These are phyloP conservation scores for Hyles vespertilio DNA, from an alignment of 1,140 invertebrate species.

Conservation along the genomic window DNA sequence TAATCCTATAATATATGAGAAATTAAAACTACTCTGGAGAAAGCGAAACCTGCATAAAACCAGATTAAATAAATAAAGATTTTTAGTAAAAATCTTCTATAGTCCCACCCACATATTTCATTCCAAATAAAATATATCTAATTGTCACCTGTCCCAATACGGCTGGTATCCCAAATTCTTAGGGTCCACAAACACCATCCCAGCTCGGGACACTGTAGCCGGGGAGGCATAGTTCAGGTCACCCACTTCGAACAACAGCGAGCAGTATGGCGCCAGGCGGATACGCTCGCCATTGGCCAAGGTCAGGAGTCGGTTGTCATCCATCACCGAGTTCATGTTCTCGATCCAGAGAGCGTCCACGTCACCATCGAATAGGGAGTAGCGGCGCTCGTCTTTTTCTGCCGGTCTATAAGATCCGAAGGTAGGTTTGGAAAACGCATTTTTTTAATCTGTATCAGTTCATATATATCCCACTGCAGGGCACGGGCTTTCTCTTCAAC, in stretches of 20 bases:
- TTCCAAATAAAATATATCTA: background rate
- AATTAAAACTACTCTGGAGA: too few relatives aligned
- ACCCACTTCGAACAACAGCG: constrained; percentile 92
- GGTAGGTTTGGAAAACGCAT: background rate
- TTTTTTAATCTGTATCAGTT: background rate
- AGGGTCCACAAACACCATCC: constrained; percentile 95
- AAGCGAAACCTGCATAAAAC: too few relatives aligned
- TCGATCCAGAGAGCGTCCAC: constrained; percentile 96
- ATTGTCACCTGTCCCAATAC: constrained; percentile 87
- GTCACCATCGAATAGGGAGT: constrained; percentile 94
- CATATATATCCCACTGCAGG: background rate
- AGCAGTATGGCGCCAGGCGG: constrained; percentile 86
- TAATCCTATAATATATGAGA: too few relatives aligned
- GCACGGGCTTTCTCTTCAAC: too few relatives aligned
- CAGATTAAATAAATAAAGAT: too few relatives aligned
- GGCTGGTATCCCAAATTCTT: constrained; percentile 92
- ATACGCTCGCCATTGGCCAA: constrained; percentile 94
- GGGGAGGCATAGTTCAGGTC: constrained; percentile 93
- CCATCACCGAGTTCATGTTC: constrained; percentile 98
- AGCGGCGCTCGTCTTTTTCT: constrained; percentile 82
- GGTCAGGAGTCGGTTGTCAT: constrained; percentile 93
- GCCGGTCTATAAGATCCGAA: constrained; percentile 41
- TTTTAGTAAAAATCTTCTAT: too few relatives aligned
- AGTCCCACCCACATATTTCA: too few relatives aligned
- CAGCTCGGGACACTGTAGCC: constrained; percentile 92